These are phyloP conservation scores for Danio choprae DNA, from an alignment of 2,797 vertebrate species.

Conservation along the genomic window DNA sequence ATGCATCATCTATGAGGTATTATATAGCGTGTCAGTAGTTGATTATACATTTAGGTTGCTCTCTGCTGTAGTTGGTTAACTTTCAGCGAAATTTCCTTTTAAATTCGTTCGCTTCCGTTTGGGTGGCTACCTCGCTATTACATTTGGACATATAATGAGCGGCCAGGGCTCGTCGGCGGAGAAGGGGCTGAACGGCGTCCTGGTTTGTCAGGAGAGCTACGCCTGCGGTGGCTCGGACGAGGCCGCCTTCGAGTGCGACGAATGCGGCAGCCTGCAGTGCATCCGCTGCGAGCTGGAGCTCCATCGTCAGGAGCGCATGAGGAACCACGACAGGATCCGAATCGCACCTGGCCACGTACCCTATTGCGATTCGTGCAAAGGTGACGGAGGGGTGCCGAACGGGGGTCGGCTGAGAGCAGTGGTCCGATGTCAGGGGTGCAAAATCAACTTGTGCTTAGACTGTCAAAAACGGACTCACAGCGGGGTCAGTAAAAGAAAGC, in stretches of 20 bases:
- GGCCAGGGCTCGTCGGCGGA: slow-evolving; percentile 81
- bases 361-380: slow-evolving; percentile 93
- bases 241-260: slow-evolving; percentile 93
- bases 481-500: slow-evolving; percentile 91
- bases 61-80: slow-evolving; percentile 7
- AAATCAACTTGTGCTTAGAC: slow-evolving; percentile 93
- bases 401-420: slow-evolving; percentile 85
- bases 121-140: slow-evolving; percentile 50
- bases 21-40: background rate
- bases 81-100: slow-evolving; percentile 10
- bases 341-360: slow-evolving; percentile 89
- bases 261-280: slow-evolving; percentile 95
- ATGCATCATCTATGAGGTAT: background rate
- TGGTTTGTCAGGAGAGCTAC: slow-evolving; percentile 96
- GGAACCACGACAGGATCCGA: slow-evolving; percentile 91
- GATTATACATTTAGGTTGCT: slow-evolving; percentile 9
- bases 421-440: slow-evolving; percentile 94
- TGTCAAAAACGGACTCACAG: slow-evolving; percentile 96
- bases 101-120: slow-evolving; percentile 8
- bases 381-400: slow-evolving; percentile 75
- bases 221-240: slow-evolving; percentile 93
- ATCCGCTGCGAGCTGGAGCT: slow-evolving; percentile 91
- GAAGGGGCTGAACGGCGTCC: slow-evolving; percentile 80
- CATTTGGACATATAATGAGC: slow-evolving; percentile 81
- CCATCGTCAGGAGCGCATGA: slow-evolving; percentile 90